Conservation (phyloP, 92 coral and sea anemone species). For the Zoanthus gigantus region DNA sequence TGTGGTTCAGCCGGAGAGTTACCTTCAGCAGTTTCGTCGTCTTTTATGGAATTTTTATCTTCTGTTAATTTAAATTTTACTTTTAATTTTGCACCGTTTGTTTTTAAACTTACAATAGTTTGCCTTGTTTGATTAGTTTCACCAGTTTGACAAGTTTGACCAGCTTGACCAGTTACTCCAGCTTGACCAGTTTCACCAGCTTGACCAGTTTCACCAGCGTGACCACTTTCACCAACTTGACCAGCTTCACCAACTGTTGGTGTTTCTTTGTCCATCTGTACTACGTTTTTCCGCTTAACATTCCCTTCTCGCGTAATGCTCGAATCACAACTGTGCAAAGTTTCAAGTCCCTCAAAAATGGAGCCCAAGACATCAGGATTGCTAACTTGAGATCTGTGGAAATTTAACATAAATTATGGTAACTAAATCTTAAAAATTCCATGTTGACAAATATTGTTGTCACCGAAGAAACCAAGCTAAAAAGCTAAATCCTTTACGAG, state of each 20-base stretch:
- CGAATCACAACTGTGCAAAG: conserved; percentile 66
- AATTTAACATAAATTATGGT: neutral
- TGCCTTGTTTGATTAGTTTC: conserved; percentile 15
- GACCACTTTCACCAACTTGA: neutral
- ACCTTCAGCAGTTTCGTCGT: neutral
- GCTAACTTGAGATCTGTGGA: conserved; percentile 54
- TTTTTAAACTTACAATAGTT: neutral
- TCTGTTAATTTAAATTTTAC: neutral
- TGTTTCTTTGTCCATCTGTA: conserved; percentile 1
- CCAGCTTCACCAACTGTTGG: conserved; percentile 5
- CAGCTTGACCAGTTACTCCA: too few relatives aligned
- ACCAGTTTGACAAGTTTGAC: conserved; percentile 20
- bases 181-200: conserved; percentile 6
- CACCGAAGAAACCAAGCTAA: too few relatives aligned
- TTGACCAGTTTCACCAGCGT: neutral
- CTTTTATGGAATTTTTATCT: neutral
- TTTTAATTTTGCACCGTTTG: neutral
- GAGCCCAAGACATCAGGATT: conserved; percentile 92
- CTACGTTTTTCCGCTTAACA: conserved; percentile 25
- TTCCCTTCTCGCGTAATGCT: conserved; percentile 77
- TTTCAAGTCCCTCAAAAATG: conserved; percentile 83
- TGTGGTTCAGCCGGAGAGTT: neutral
- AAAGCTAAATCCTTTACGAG: too few relatives aligned
- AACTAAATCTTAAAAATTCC: too few relatives aligned
- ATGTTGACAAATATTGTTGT: too few relatives aligned